These are phyloP conservation scores for Petromus typicus DNA, from an alignment of 2,113 vertebrate species.

Conservation along the genomic window DNA sequence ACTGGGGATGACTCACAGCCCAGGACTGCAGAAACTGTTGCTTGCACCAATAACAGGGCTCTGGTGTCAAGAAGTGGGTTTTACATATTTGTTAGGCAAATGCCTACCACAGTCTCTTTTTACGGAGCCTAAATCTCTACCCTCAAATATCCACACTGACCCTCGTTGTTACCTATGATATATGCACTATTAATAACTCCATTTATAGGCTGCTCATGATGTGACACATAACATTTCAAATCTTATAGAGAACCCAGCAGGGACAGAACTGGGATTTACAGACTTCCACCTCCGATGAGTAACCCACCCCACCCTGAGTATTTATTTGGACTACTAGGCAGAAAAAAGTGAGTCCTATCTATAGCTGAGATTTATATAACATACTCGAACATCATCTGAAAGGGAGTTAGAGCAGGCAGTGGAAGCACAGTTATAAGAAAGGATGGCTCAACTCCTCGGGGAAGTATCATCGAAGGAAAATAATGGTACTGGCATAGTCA, in stretches of 20 bases:
- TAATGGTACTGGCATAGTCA: background rate
- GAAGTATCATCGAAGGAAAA: background rate
- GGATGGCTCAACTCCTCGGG: background rate
- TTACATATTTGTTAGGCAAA: background rate
- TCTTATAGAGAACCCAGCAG: constrained; percentile 21
- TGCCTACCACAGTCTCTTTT: background rate
- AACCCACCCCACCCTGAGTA: background rate
- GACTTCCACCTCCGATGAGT: background rate
- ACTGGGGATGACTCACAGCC: background rate
- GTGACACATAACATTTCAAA: constrained; percentile 5
- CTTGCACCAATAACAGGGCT: background rate
- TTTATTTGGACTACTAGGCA: background rate
- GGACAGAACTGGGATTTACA: constrained; percentile 27
- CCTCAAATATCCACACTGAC: background rate
- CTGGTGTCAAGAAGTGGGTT: background rate
- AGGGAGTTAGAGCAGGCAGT: background rate
- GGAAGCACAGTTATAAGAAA: background rate
- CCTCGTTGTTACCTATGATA: background rate
- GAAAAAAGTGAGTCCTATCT: background rate
- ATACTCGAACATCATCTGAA: background rate
- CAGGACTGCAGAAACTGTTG: background rate
- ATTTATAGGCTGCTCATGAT: background rate
- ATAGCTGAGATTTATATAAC: background rate
- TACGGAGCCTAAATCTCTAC: background rate
- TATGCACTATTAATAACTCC: background rate